Percentiles rank a stretch among this genome's conserved stretches.
Evolutionary conservation across 1,140 invertebrate species (phyloP).

Genomic region (Drosophila baimaii): DNA sequence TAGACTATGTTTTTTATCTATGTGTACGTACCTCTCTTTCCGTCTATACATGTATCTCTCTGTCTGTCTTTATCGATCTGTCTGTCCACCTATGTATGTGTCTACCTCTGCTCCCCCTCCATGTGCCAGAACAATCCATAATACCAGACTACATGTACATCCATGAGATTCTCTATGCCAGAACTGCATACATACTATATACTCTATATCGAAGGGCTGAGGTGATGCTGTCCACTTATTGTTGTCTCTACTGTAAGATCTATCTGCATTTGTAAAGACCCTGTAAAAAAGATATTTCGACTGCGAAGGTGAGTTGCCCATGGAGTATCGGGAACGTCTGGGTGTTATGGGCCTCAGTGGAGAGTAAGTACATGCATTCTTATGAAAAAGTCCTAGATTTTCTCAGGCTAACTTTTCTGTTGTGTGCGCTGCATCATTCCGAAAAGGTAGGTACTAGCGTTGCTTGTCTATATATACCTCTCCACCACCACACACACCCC

Average conservation of each 20-base stretch:
- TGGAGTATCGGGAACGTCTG: background rate
- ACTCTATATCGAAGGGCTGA: slow-evolving; percentile 34
- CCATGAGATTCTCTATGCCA: slow-evolving; percentile 13
- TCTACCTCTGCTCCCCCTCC: slow-evolving; percentile 15
- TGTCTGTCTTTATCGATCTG: slow-evolving; percentile 29
- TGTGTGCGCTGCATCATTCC: slow-evolving; percentile 26
- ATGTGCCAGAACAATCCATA: slow-evolving; percentile 28
- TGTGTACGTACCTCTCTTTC: slow-evolving; percentile 52
- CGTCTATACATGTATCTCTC: slow-evolving; percentile 32
- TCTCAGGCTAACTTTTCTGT: slow-evolving; percentile 22
- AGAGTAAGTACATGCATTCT: slow-evolving; percentile 28
- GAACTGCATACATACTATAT: slow-evolving; percentile 12
- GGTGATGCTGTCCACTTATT: slow-evolving; percentile 42
- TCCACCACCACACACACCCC: slow-evolving; percentile 32
- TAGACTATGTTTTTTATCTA: slow-evolving; percentile 73
- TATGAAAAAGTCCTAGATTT: slow-evolving; percentile 8
- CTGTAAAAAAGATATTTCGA: background rate
- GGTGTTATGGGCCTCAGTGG: slow-evolving; percentile 1
- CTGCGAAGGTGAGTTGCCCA: slow-evolving; percentile 7
- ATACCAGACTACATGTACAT: slow-evolving; percentile 21
- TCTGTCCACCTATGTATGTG: slow-evolving; percentile 23
- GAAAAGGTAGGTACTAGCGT: slow-evolving; percentile 59
- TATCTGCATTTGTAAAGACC: slow-evolving; percentile 28
- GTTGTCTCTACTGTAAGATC: slow-evolving; percentile 26
- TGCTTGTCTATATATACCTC: slow-evolving; percentile 48